Percentiles rank a stretch among this genome's conserved stretches.
phyloP scores from a whole-genome alignment of 2,888 invertebrate genomes.

The Caenorhabditis wallacei region DNA sequence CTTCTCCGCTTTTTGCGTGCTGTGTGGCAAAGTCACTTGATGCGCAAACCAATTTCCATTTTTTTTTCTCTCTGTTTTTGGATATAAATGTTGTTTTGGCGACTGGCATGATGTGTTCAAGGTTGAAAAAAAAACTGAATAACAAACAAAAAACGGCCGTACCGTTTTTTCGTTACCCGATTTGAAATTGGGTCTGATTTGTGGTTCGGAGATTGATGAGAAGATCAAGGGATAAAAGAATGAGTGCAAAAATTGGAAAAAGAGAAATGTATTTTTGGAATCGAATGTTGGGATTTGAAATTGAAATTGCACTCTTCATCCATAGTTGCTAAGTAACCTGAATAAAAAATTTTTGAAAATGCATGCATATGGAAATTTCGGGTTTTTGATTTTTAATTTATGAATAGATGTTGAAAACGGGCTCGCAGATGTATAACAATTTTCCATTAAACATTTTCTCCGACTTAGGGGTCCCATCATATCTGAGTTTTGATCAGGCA shows the following conservation, averaged over 20 bases:
- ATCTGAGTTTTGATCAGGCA: too few relatives aligned
- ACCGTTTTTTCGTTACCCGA: neutral
- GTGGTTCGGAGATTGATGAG: constrained; percentile 22
- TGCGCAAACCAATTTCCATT: constrained; percentile 49
- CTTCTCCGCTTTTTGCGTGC: constrained; percentile 3
- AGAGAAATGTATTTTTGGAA: neutral
- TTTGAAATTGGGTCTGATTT: constrained; percentile 3
- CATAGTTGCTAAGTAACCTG: constrained; percentile 15
- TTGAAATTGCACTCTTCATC: constrained; percentile 13
- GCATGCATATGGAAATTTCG: too few relatives aligned
- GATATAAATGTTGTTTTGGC: constrained; percentile 28
- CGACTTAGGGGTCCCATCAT: too few relatives aligned
- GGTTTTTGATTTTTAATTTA: neutral
- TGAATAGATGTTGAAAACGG: too few relatives aligned
- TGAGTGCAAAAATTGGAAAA: neutral
- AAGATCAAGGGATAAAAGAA: neutral
- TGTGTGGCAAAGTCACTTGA: constrained; percentile 48
- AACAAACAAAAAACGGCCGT: constrained; percentile 13
- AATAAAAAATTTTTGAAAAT: neutral
- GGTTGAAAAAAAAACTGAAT: constrained; percentile 30
- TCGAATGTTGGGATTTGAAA: neutral
- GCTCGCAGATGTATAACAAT: too few relatives aligned
- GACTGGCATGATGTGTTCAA: constrained; percentile 40
- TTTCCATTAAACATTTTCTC: too few relatives aligned
- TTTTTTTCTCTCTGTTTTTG: constrained; percentile 30